Base-by-base conservation (phyloP, 1,140 invertebrate species). In the Drosophila subpulchrella region DNA sequence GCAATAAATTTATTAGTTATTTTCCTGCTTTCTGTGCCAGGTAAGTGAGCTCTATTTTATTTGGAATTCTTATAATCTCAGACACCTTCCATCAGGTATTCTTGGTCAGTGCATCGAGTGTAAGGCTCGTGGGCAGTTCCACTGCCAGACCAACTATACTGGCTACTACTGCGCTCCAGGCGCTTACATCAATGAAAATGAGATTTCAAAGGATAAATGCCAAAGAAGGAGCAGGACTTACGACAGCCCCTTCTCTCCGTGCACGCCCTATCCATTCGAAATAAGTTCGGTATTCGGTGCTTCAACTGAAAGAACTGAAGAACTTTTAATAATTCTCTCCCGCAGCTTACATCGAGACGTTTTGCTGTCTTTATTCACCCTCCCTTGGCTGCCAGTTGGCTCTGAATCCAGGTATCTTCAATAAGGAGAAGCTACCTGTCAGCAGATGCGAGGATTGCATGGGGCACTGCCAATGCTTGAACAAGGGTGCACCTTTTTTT, bases 351-450 rank as follows among this genome's bases (percentile, higher is more conserved):
- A 4, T 66, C 7, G 8, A 44, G 4, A 30, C 15, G 3, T 74
- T 27, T 36, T 82, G 80, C 15, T 82, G 80, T 39, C 44, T 82
- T 6, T 82, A 54, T 34, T 82, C 80, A 1, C 34, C 39, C 0
- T 0, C 13, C 1, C 0, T 58, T 6, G 79, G 79, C 6, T 82
- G 79, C 20, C 51, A 58, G 8, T 24, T 56, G 11, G 53, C 75
- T n/a, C 3, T 82, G 2, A 46, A 78, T 36, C 32, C 46, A 1
- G 0, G 0, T 6, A 0, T 73, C 7, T 34, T 60, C 10, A 0
- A 6, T 0, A 47, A 32, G 39, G 61, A 36, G 10, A 51, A 39
- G 4, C 13, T 13, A 17, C 39, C 72, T 6, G 4, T 3, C 6
- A 4, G 0, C 1, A 36, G 20, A 13, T 81, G 78, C 24, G 6